Evolutionary conservation across 2,113 vertebrate genomes (phyloP).

Genomic region (Diadophis punctatus): DNA sequence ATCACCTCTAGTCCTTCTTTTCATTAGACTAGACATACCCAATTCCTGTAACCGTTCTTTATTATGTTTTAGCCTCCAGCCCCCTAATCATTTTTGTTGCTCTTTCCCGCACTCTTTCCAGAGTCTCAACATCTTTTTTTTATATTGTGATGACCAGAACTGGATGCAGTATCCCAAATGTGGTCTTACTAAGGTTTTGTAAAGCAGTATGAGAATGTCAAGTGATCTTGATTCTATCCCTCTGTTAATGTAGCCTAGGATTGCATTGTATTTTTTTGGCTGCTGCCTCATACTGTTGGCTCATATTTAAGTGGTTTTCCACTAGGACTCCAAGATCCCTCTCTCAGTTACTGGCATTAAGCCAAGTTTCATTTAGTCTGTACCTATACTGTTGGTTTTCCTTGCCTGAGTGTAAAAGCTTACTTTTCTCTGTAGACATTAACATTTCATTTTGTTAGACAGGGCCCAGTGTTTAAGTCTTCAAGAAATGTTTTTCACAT

Average conservation of each 20-base stretch:
- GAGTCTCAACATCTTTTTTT: neutral
- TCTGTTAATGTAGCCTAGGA: neutral
- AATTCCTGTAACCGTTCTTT: neutral
- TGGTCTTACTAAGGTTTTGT: neutral
- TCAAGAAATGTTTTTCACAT: neutral
- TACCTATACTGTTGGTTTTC: neutral
- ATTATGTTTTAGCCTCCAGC: neutral
- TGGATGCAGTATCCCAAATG: neutral
- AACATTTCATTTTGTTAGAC: neutral
- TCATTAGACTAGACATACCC: neutral
- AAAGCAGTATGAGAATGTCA: neutral
- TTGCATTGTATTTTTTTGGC: neutral
- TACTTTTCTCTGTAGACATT: neutral
- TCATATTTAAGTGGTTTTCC: neutral
- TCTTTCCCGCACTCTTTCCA: neutral
- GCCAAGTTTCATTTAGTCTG: neutral
- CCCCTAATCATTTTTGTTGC: neutral
- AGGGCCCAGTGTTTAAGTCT: neutral
- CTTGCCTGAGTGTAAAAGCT: neutral
- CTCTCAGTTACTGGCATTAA: neutral
- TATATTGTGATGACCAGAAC: neutral
- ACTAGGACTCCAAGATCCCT: neutral
- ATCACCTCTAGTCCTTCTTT: neutral
- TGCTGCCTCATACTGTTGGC: too few relatives aligned
- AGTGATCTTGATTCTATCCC: neutral